Conservation (phyloP, 2,797 vertebrate species). For the Loriculus beryllinus region DNA sequence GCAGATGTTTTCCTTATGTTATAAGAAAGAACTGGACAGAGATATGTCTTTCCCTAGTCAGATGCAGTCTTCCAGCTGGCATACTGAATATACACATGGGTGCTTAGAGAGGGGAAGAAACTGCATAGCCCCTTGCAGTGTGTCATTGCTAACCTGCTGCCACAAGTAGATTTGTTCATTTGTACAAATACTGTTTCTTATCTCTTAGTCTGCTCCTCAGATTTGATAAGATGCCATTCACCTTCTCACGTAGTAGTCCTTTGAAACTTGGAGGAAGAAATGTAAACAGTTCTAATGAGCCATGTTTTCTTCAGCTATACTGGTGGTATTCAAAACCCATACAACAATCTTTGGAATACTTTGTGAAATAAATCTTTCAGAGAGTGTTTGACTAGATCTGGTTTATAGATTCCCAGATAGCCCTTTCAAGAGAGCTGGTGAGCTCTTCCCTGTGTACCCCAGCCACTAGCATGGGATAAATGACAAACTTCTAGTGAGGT, state of each 20-base stretch:
- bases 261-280: not conserved
- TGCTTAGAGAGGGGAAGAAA: not conserved
- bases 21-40: not conserved
- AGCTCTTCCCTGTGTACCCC: not conserved
- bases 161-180: not conserved
- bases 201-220: not conserved
- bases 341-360: not conserved
- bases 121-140: not conserved
- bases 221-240: conserved; percentile 10
- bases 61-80: not conserved
- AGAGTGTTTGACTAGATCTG: not conserved
- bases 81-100: fast-evolving
- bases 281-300: not conserved
- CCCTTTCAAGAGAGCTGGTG: not conserved
- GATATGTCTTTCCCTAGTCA: not conserved
- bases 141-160: not conserved
- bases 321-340: not conserved
- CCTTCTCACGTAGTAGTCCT: not conserved
- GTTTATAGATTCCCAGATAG: not conserved
- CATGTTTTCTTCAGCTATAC: not conserved
- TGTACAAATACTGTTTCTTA: not conserved
- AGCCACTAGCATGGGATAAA: not conserved
- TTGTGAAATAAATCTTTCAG: not conserved
- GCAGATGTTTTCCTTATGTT: not conserved
- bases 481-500: not conserved